phyloP scores from a whole-genome alignment of 2,113 vertebrate genomes.

The Serranochromis macrocephalus region DNA sequence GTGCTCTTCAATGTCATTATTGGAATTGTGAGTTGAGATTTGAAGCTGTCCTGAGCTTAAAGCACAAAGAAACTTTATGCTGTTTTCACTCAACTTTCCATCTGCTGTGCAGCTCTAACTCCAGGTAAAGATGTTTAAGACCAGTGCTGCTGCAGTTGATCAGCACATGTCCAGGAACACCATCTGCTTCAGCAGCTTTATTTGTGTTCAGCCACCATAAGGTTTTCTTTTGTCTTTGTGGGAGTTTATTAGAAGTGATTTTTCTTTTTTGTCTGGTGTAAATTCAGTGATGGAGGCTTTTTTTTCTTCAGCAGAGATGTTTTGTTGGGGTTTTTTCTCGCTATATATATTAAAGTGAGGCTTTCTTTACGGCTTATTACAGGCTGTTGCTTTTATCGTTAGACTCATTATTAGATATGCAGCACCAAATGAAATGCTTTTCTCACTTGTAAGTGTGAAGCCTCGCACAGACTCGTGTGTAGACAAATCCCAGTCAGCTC shows the following conservation, averaged over 20 bases:
- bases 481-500: not conserved
- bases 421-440: not conserved
- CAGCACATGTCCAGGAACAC: not conserved
- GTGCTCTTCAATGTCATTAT: not conserved
- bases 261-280: not conserved
- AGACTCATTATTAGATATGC: not conserved
- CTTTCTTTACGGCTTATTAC: not conserved
- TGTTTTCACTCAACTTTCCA: not conserved
- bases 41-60: not conserved
- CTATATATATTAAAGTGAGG: not conserved
- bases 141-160: not conserved
- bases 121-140: not conserved
- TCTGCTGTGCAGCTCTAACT: not conserved
- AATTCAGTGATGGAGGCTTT: not conserved
- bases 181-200: slow-evolving; percentile 10
- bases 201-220: not conserved
- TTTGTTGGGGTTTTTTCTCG: rapidly evolving
- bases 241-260: not conserved
- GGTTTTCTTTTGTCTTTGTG: not conserved
- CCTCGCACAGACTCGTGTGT: not conserved
- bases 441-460: not conserved
- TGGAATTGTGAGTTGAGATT: not conserved
- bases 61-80: not conserved
- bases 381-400: not conserved
- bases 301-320: not conserved